These are phyloP conservation scores for Ypsolopha sequella DNA, from an alignment of 2,888 invertebrate genomes.

Conservation along the genomic window DNA sequence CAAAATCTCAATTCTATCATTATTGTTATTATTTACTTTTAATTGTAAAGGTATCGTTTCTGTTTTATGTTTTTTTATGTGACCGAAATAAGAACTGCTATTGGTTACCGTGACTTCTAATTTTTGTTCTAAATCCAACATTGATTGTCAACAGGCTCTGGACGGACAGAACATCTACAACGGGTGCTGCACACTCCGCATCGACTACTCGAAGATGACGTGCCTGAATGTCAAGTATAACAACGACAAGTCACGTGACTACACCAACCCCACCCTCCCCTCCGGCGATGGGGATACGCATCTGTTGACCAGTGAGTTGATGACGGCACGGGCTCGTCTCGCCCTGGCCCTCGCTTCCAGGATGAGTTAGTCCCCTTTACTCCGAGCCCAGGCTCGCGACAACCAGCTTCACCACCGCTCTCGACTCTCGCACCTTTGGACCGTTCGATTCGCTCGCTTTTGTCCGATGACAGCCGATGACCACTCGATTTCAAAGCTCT, in stretches of 20 bases:
- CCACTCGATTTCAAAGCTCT: too few species aligned
- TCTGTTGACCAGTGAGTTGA: conserved; percentile 77
- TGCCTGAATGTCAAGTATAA: conserved; percentile 99
- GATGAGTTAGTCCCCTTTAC: conserved; percentile 72
- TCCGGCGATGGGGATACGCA: conserved; percentile 85
- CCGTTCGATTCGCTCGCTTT: too few species aligned
- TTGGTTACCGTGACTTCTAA: not conserved
- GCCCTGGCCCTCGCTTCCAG: conserved; percentile 65
- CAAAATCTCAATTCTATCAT: too few species aligned
- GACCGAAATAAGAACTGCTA: not conserved
- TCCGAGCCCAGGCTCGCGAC: not conserved
- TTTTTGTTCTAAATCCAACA: not conserved
- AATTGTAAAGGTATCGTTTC: too few species aligned
- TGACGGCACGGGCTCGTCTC: conserved; percentile 61
- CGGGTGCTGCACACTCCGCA: conserved; percentile 98
- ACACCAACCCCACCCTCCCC: conserved; percentile 98
- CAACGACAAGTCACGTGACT: conserved; percentile 99
- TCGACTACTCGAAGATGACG: conserved; percentile 99
- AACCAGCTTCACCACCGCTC: conserved; percentile 27
- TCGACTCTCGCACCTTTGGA: conserved; percentile 11
- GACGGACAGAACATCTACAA: conserved; percentile 99
- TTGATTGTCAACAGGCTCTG: conserved; percentile 75
- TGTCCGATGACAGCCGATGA: too few species aligned
- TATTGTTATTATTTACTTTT: too few species aligned
- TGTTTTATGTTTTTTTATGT: too few species aligned